phyloP scores from a whole-genome alignment of 2,113 vertebrate species.

The Channa argus region DNA sequence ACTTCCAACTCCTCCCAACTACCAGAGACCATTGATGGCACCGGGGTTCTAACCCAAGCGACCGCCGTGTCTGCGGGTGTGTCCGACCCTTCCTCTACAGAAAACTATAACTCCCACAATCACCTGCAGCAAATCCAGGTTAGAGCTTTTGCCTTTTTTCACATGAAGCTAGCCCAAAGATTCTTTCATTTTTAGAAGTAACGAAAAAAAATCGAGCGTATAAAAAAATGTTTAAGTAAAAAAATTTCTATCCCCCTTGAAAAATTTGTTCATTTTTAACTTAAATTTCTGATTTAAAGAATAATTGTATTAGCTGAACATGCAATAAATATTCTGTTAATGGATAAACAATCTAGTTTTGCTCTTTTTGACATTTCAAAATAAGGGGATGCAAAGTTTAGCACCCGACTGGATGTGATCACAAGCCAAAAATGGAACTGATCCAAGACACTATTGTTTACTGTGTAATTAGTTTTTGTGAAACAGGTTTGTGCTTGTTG shows the following conservation, averaged over 20 bases:
- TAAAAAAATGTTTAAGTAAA: too few species aligned
- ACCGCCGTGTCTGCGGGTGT: conserved; percentile 91
- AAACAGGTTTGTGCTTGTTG: not conserved
- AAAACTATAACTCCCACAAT: conserved; percentile 93
- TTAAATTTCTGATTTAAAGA: too few species aligned
- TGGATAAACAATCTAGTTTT: too few species aligned
- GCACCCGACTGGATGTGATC: not conserved
- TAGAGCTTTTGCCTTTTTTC: not conserved
- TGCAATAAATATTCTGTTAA: too few species aligned
- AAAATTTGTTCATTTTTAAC: too few species aligned
- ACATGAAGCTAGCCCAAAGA: too few species aligned
- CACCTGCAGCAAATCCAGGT: conserved; percentile 86
- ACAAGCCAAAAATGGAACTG: not conserved
- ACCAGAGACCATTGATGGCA: conserved; percentile 96
- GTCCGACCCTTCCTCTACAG: conserved; percentile 89
- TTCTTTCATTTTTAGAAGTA: too few species aligned
- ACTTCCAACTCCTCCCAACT: conserved; percentile 89
- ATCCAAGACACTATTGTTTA: not conserved
- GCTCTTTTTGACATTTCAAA: too few species aligned
- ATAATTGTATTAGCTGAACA: too few species aligned
- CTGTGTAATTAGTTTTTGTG: not conserved
- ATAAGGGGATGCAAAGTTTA: too few species aligned
- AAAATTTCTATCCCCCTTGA: too few species aligned
- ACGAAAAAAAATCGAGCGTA: too few species aligned
- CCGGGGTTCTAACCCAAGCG: conserved; percentile 94